A percentile compares a stretch with the other conserved stretches of the same genome.
Evolutionary conservation across 2,797 vertebrate species (phyloP).

Genomic region (Myotis myotis): DNA sequence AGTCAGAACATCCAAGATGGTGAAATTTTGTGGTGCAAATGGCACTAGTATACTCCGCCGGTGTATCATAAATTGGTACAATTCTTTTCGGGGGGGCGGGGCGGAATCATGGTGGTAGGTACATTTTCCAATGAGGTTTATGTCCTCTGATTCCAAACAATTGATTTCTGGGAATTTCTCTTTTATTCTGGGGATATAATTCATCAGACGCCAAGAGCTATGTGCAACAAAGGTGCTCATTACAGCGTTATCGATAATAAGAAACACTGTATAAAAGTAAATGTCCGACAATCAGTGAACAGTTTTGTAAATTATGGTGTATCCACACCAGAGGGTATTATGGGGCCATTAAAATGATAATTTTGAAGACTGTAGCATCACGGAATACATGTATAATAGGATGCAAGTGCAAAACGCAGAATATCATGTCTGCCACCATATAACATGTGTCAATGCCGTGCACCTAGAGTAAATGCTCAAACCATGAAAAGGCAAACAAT

Average conservation of each 20-base stretch:
- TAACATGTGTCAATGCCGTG: not conserved
- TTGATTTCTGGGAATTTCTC: constrained; percentile 20
- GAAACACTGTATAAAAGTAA: constrained; percentile 47
- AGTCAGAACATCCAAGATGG: not conserved
- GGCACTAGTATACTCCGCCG: not conserved
- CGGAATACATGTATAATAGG: not conserved
- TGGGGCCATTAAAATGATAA: constrained; percentile 57
- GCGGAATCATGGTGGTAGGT: not conserved
- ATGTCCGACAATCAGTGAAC: constrained; percentile 43
- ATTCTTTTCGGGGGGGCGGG: not conserved
- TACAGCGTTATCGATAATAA: not conserved
- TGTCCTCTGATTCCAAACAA: constrained; percentile 52
- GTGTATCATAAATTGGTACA: not conserved
- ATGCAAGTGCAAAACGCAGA: not conserved
- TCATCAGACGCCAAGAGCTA: constrained; percentile 30
- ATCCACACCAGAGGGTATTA: constrained; percentile 19
- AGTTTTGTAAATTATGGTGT: constrained; percentile 58
- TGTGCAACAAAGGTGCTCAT: constrained; percentile 10
- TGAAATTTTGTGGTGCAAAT: not conserved
- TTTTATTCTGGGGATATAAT: constrained; percentile 48
- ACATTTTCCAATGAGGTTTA: constrained; percentile 27
- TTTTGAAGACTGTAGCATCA: constrained; percentile 34
- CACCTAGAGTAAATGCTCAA: not conserved
- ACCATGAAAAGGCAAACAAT: not conserved
- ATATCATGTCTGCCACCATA: not conserved